Conservation (phyloP, 2,888 invertebrate species). For the Chrysopilus asiliformis region DNA sequence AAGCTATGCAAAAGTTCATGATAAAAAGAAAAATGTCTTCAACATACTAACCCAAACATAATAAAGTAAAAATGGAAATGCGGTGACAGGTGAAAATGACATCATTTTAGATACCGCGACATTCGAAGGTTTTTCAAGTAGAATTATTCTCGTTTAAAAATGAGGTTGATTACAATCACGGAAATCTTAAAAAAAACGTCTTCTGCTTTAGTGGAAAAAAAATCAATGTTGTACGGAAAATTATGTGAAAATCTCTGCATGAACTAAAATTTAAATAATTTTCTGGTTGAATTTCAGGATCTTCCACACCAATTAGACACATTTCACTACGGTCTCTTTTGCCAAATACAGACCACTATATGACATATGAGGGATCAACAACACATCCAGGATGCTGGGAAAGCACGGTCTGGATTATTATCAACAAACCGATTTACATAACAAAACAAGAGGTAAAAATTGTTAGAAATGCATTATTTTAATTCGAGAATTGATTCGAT, state of each 20-base stretch:
- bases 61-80: no score
- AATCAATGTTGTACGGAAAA: not conserved
- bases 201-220: no score
- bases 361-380: constrained; percentile 96
- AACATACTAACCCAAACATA: no score
- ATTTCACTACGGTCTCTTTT: constrained; percentile 74
- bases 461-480: not conserved
- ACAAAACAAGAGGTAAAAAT: constrained; percentile 77
- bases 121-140: no score
- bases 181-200: no score
- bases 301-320: constrained; percentile 68
- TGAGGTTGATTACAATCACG: no score
- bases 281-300: constrained; percentile 52
- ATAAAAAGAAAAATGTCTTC: no score
- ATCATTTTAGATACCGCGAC: no score
- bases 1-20: no score
- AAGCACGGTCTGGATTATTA: constrained; percentile 97
- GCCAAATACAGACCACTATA: constrained; percentile 85
- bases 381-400: constrained; percentile 98
- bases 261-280: constrained; percentile 3
- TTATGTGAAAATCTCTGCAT: not conserved
- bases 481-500: no score
- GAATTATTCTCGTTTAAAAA: no score
- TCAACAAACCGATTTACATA: constrained; percentile 96
- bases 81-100: no score